Evolutionary conservation across 2,113 vertebrate genomes (phyloP).

Genomic region (Trematocara macrostoma): DNA sequence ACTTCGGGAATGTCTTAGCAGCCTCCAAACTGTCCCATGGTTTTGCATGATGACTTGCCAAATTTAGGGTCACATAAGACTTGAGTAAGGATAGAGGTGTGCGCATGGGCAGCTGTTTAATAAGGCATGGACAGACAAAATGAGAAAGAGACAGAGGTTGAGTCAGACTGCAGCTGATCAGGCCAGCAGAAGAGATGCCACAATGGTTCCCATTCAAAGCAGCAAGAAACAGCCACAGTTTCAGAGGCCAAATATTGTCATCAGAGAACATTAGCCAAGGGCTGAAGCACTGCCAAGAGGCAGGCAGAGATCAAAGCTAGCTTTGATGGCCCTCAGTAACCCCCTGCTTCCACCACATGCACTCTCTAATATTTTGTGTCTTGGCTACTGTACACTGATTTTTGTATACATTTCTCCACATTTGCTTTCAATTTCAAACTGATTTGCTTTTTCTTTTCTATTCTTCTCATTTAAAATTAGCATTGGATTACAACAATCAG

Average conservation of each 20-base stretch:
- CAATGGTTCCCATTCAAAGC: slow-evolving; percentile 68
- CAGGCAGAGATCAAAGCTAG: slow-evolving; percentile 54
- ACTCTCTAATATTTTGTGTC: slow-evolving; percentile 4
- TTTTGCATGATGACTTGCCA: neutral
- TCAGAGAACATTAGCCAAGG: slow-evolving; percentile 52
- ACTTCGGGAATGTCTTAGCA: neutral
- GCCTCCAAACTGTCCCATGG: neutral
- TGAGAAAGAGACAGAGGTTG: slow-evolving; percentile 12
- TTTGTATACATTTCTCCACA: slow-evolving; percentile 20
- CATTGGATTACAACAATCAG: neutral
- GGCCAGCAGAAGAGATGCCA: slow-evolving; percentile 35
- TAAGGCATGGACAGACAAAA: neutral
- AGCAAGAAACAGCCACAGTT: slow-evolving; percentile 38
- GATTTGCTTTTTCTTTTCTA: neutral
- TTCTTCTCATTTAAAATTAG: neutral
- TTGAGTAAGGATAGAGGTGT: neutral
- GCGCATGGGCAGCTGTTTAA: neutral
- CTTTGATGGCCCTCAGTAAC: slow-evolving; percentile 53
- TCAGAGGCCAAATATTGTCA: slow-evolving; percentile 65
- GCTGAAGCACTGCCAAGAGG: slow-evolving; percentile 53
- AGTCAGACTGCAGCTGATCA: slow-evolving; percentile 65
- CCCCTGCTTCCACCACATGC: slow-evolving; percentile 21
- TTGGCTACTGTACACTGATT: slow-evolving; percentile 36
- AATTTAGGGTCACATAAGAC: neutral
- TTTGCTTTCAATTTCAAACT: neutral